These are phyloP conservation scores for Carabus problematicus DNA, from an alignment of 2,888 invertebrate genomes.

Conservation along the genomic window DNA sequence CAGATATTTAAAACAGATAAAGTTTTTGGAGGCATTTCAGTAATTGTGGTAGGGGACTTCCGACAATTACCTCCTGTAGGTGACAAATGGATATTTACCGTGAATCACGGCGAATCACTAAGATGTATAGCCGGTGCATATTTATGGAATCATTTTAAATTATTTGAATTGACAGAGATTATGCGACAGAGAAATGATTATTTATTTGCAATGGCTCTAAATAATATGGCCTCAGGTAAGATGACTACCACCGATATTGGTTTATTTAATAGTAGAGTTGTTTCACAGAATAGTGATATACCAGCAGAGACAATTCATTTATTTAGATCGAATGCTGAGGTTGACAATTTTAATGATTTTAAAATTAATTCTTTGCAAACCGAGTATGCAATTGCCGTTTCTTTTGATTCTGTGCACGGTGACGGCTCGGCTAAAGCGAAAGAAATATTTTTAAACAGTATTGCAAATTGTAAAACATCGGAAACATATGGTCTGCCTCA, in stretches of 20 bases:
- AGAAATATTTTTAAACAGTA: background rate
- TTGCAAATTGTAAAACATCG: background rate
- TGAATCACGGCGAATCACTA: slow-evolving; percentile 7
- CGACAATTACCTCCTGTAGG: slow-evolving; percentile 52
- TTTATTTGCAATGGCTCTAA: slow-evolving; percentile 47
- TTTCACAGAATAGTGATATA: background rate
- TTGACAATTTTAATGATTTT: slow-evolving; percentile 33
- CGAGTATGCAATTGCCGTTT: slow-evolving; percentile 1
- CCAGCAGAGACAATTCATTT: slow-evolving; percentile 40
- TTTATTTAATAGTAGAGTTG: slow-evolving; percentile 44
- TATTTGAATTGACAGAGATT: slow-evolving; percentile 49
- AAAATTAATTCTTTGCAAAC: slow-evolving; percentile 2
- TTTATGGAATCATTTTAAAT: slow-evolving; percentile 48
- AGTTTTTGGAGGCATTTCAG: slow-evolving; percentile 52
- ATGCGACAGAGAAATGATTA: slow-evolving; percentile 50
- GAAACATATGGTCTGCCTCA: slow-evolving; percentile 42
- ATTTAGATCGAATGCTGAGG: slow-evolving; percentile 41
- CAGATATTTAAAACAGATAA: slow-evolving; percentile 49
- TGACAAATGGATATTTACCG: slow-evolving; percentile 47
- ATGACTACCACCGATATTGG: slow-evolving; percentile 46
- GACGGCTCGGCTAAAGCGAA: background rate
- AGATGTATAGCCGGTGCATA: slow-evolving; percentile 13
- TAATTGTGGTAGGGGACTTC: slow-evolving; percentile 53
- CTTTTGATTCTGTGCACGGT: slow-evolving; percentile 21
- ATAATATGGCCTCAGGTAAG: slow-evolving; percentile 46